These are phyloP conservation scores for Synanthedon myopaeformis DNA, from an alignment of 2,888 invertebrate genomes.

Conservation along the genomic window DNA sequence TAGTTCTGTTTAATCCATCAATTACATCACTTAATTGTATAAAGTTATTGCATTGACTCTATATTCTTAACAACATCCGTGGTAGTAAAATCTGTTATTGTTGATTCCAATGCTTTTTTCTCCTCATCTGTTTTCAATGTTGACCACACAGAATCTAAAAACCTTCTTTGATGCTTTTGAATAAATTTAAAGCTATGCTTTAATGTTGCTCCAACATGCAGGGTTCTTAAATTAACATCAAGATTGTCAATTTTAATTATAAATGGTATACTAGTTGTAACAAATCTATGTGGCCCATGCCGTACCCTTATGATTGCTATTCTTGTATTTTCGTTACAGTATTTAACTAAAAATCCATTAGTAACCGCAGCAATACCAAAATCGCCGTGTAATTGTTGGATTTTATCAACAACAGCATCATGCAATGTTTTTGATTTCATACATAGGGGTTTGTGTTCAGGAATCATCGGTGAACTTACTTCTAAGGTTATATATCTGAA, in stretches of 20 bases:
- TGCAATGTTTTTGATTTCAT: conserved; percentile 68
- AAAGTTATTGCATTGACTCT: conserved; percentile 38
- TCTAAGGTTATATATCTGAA: conserved; percentile 78
- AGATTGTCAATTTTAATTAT: conserved; percentile 75
- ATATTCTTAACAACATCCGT: conserved; percentile 57
- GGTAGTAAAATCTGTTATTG: conserved; percentile 57
- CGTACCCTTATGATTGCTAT: conserved; percentile 79
- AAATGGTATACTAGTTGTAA: conserved; percentile 76
- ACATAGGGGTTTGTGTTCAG: conserved; percentile 54
- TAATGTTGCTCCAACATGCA: conserved; percentile 83
- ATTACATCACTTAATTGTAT: not conserved
- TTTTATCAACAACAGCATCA: conserved; percentile 69
- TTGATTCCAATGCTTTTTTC: conserved; percentile 64
- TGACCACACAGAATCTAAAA: conserved; percentile 74
- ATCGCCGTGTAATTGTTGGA: conserved; percentile 80
- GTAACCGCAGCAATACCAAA: conserved; percentile 79
- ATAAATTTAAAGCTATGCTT: conserved; percentile 83
- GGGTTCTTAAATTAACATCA: conserved; percentile 71
- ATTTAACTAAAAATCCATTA: conserved; percentile 80
- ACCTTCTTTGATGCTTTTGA: conserved; percentile 74
- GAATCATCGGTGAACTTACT: conserved; percentile 63
- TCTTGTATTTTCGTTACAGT: conserved; percentile 81
- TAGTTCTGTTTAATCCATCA: not conserved
- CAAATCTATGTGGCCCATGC: conserved; percentile 81
- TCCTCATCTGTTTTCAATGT: conserved; percentile 73